Conservation (phyloP, 2,888 invertebrate species). For the Parelbella ahira region DNA sequence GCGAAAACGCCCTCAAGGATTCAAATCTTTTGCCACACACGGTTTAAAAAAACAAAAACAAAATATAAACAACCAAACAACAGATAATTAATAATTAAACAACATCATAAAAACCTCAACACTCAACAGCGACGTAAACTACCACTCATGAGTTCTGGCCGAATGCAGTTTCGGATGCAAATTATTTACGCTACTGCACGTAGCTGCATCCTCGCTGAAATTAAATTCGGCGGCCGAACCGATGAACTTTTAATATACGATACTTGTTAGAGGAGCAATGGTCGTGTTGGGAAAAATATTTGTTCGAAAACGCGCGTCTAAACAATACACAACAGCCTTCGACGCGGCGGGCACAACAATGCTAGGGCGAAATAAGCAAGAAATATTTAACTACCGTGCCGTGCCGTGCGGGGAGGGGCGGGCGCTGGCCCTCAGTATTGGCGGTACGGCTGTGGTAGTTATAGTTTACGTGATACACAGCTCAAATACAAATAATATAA, state of each 20-base stretch:
- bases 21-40: conserved; percentile 45
- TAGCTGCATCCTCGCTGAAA: conserved; percentile 46
- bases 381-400: conserved; percentile 79
- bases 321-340: conserved; percentile 78
- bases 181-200: conserved; percentile 72
- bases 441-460: conserved; percentile 81
- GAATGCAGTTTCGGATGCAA: conserved; percentile 69
- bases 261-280: neutral
- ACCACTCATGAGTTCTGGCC: conserved; percentile 70
- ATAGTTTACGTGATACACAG: conserved; percentile 82
- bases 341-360: conserved; percentile 79
- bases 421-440: conserved; percentile 76
- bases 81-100: conserved; percentile 48
- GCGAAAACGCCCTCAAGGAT: conserved; percentile 12
- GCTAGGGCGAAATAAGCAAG: conserved; percentile 81
- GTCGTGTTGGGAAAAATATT: conserved; percentile 46
- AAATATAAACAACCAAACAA: conserved; percentile 40
- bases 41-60: conserved; percentile 35
- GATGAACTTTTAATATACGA: conserved; percentile 1
- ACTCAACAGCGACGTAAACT: conserved; percentile 66
- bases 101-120: conserved; percentile 43
- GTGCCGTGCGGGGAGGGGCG: conserved; percentile 68
- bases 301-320: conserved; percentile 64
- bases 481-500: conserved; percentile 82
- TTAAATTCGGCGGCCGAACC: neutral